Evolutionary conservation across 2,797 vertebrate species (phyloP), one percentile per base, ranked within the genome.

Genomic region (Catostomus latipinnis): DNA sequence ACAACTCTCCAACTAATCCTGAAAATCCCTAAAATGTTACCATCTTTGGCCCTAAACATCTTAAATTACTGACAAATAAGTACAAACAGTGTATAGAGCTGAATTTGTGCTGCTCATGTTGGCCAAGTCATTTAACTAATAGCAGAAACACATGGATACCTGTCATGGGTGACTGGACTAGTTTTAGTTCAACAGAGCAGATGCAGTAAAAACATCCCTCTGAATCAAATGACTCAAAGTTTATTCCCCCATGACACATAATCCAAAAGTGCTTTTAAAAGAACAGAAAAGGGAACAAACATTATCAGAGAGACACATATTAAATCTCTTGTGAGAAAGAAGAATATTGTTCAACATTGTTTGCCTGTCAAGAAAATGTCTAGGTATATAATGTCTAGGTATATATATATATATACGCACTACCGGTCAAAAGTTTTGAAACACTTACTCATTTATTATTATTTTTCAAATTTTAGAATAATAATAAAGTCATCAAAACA

Each of bases 131-230:
- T 57, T 49, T 14, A 16, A 8, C 49, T 13, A n/a, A 75, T 16
- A 48, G 50, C 45, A 75, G 50, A 75, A 18, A 66, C 61, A 66
- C 10, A 66, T 56, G 61, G 12, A 58, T 11, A 12, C 1, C 58
- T 8, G 58, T 22, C 18, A 52, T 4, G 8, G n/a, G n/a, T 43
- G 57, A 52, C 48, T 53, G 49, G 11, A 43, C 14, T 12, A 12
- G 18, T 45, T 71, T 62, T n/a, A 1, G 6, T 45, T 70, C 16
- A 8, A 43, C 18, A 12, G 60, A 52, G 58, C 4, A 54, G 6
- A 6, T n/a, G 13, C 10, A 8, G 46, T 74, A 62, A 74, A 58
- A 75, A 56, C 50, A 63, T n/a, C 49, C 53, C 10, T 12, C 13
- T 34, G 34, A 34, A 18, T 34, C 12, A 2, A 70, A 16, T 70